phyloP scores from a whole-genome alignment of 2,888 invertebrate genomes.

The Gastracanthus pulcherrimus region DNA sequence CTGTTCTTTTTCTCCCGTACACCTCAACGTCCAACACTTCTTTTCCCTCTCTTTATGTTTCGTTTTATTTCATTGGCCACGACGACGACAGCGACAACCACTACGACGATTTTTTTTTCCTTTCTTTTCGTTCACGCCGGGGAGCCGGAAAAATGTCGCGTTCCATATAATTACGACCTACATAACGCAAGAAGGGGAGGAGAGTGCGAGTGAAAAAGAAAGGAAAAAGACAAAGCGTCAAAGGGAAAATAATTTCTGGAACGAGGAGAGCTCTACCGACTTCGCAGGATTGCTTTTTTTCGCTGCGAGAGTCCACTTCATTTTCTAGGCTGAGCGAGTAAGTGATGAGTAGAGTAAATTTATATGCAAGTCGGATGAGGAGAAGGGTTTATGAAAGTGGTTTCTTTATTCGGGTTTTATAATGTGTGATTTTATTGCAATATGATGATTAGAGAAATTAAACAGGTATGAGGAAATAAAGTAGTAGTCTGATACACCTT shows the following conservation, averaged over 20 bases:
- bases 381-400: background rate
- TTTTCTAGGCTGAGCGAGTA: background rate
- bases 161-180: conserved; percentile 29
- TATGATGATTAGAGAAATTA: no score
- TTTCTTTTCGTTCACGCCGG: background rate
- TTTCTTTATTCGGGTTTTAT: background rate
- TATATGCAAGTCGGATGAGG: background rate
- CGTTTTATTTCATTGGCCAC: conserved; percentile 8
- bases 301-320: background rate
- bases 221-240: background rate
- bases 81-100: background rate
- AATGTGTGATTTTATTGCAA: no score
- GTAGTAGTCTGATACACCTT: no score
- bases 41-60: background rate
- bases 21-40: background rate
- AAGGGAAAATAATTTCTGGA: conserved; percentile 32
- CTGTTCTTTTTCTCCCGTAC: background rate
- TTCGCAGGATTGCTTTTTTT: background rate
- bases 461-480: no score
- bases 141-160: background rate
- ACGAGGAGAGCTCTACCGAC: background rate
- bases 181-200: background rate
- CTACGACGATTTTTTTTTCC: background rate
- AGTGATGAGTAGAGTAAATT: background rate
- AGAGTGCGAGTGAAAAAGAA: no score